phyloP scores from a whole-genome alignment of 2,797 vertebrate species.

The Lutjanus argentimaculatus region DNA sequence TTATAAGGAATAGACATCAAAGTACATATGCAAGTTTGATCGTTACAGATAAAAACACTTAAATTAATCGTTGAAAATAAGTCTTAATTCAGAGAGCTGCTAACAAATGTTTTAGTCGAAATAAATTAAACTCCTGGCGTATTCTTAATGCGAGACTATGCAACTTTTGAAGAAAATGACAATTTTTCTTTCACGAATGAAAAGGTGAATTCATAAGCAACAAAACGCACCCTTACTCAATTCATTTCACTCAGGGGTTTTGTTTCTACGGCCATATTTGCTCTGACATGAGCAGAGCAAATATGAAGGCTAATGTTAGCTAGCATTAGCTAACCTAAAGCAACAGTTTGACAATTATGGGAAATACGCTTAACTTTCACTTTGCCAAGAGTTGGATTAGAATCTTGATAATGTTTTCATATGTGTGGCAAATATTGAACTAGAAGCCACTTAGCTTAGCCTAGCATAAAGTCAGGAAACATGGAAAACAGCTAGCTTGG shows the following conservation, averaged over 20 bases:
- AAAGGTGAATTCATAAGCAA: neutral
- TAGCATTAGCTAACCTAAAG: neutral
- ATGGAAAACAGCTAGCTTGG: neutral
- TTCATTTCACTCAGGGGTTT: neutral
- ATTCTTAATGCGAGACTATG: slow-evolving; percentile 56
- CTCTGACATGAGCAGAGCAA: neutral
- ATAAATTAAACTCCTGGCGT: slow-evolving; percentile 65
- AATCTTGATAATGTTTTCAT: neutral
- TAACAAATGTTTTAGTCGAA: slow-evolving; percentile 50
- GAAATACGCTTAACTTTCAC: neutral
- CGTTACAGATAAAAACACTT: slow-evolving; percentile 43
- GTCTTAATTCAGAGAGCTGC: slow-evolving; percentile 42
- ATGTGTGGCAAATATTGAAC: neutral
- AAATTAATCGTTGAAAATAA: slow-evolving; percentile 36
- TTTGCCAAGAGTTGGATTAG: neutral
- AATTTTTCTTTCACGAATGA: neutral
- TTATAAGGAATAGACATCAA: slow-evolving; percentile 42
- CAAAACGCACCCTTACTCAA: neutral
- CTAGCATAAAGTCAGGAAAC: slow-evolving; percentile 15
- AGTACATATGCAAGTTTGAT: slow-evolving; percentile 37
- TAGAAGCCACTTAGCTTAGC: slow-evolving; percentile 10
- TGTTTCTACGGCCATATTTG: neutral
- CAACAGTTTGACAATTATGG: neutral
- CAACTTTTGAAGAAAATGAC: slow-evolving; percentile 18
- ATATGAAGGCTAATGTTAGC: neutral